phyloP scores from a whole-genome alignment of 2,113 vertebrate genomes.

The Polypterus senegalus region DNA sequence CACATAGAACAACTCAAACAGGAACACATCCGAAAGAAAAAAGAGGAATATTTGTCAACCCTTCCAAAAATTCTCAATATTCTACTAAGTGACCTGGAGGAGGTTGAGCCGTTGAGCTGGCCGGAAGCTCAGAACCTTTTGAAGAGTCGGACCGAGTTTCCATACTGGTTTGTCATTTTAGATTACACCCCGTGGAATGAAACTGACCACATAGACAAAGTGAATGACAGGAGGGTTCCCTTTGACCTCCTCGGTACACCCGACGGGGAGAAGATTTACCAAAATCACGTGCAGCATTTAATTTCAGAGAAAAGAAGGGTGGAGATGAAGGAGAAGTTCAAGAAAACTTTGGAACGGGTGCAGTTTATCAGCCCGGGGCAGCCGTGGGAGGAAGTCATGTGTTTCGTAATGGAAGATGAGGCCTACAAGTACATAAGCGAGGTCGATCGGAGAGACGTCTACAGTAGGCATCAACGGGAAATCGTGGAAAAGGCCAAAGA shows the following conservation, averaged over 20 bases:
- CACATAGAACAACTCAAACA: constrained; percentile 91
- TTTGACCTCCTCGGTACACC: constrained; percentile 81
- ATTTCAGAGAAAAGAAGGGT: constrained; percentile 80
- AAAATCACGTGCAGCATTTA: constrained; percentile 88
- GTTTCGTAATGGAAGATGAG: constrained; percentile 93
- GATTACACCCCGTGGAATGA: constrained; percentile 91
- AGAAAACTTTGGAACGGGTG: constrained; percentile 88
- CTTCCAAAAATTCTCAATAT: constrained; percentile 87
- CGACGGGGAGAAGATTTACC: constrained; percentile 86
- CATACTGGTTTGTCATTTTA: constrained; percentile 82
- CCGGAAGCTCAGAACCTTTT: constrained; percentile 77
- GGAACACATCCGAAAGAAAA: constrained; percentile 86
- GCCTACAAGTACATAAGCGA: constrained; percentile 94
- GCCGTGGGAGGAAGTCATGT: constrained; percentile 93
- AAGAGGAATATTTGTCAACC: constrained; percentile 87
- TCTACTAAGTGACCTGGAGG: constrained; percentile 80
- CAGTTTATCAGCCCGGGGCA: constrained; percentile 91
- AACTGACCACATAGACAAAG: constrained; percentile 89
- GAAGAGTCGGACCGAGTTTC: constrained; percentile 78
- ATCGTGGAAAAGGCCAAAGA: constrained; percentile 98
- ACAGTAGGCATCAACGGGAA: constrained; percentile 87
- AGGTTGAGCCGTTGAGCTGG: constrained; percentile 85
- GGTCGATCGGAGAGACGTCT: constrained; percentile 85
- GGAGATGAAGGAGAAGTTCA: constrained; percentile 97
- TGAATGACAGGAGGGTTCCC: constrained; percentile 84